Evolutionary conservation across 1,140 invertebrate species (phyloP), one percentile per base, ranked within the genome.

Genomic region (Brachionus koreanus): DNA sequence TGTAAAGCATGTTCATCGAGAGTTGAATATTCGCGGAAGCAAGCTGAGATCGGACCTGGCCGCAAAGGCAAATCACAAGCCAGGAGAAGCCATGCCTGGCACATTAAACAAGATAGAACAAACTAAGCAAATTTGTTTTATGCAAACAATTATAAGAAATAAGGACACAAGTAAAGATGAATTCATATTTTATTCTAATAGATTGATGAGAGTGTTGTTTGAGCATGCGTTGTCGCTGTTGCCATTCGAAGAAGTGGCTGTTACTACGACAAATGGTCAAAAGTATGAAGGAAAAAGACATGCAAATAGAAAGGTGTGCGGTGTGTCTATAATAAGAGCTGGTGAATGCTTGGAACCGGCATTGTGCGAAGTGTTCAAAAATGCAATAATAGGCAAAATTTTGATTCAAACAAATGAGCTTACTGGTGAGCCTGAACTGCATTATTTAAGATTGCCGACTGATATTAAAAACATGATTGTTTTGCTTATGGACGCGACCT

Each of bases 331-430:
- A 84, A 89, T 98, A 65, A 84, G 90, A 77, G 89, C 90, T 16
- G 92, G 97, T 0, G 97, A 99, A 89, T 98, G 96, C 0, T 97
- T 99, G 95, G 97, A 99, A 88, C 96, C 97, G 88, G 95, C 97
- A 10, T n/a, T n/a, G n/a, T n/a, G n/a, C n/a, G n/a, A n/a, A n/a
- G n/a, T n/a, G n/a, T n/a, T n/a, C n/a, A n/a, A 92, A 99, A 0
- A 93, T 87, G 96, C 98, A 83, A 91, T 95, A 65, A 95, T 99
- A 83, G 97, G 97, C 25, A 99, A 99, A 89, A 98, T 99, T 85
- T 91, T 99, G 16, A 99, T 99, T 85, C 97, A 99, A 89, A 99
- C 97, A 2, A 98, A 98, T 90, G 91, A 93, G 67, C 91, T 92
- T 83, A 98, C 96, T 5, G 95, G 94, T 76, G 88, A 89, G 84